Evolutionary conservation across 2,113 vertebrate genomes (phyloP), one percentile per base, ranked within the genome.

Genomic region (Mustela nigripes): DNA sequence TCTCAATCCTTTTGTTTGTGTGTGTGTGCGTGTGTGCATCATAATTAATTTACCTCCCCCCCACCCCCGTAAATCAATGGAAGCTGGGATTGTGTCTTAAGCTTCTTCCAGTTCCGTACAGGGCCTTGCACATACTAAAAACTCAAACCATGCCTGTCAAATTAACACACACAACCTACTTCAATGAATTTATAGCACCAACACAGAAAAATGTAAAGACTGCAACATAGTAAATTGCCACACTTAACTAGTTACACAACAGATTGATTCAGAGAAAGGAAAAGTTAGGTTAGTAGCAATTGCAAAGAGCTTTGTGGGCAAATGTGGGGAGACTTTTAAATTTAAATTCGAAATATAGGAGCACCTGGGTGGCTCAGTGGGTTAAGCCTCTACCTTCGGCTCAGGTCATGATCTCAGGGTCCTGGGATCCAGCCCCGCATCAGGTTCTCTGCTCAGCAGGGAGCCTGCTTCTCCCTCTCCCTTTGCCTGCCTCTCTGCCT

Each of bases 251-350:
- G 31, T 28, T 73, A 48, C 74, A 56, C 4, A 73, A 60, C 39
- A 89, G 42, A 24, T 89, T 24, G 67, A 92, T 63, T 91, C 78
- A 92, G 92, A 60, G 73, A 89, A 92, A 89, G 90, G 31, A 85
- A 50, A 96, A 62, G n/a, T 60, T 78, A 28, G 45, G 12, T 56
- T 11, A 91, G 60, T 26, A 94, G 4, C 36, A 62, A 73, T 24
- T 18, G n/a, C 73, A 92, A 96, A 83, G 10, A 26, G 18, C 19
- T 95, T 96, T 94, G 62, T 92, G 39, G 73, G 18, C 28, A 78
- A 78, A 62, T 48, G 10, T 39, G 62, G 7, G n/a, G 31, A 16
- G 22, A 7, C 9, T 6, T 24, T 33, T 76, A 67, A 36, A 78
- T 71, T 81, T 94, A 69, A 81, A 96, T 18, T 83, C 39, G 6